Percentiles rank a stretch among this genome's conserved stretches.
Conservation (phyloP, 2,113 vertebrate species). For the Lepus americanus region DNA sequence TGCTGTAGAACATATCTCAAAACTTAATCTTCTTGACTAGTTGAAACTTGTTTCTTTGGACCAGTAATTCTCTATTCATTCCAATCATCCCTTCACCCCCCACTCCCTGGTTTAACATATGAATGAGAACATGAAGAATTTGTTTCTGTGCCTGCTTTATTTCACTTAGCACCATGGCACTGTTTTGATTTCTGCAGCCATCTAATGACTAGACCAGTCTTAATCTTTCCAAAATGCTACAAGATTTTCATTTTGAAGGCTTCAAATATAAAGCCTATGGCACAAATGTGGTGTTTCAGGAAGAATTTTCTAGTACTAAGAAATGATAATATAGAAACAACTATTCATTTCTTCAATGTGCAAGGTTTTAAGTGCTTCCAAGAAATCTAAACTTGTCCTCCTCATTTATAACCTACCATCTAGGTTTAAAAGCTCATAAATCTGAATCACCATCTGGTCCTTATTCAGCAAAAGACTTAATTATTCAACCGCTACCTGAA, state of each 20-base stretch:
- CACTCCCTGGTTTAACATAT: too few species aligned
- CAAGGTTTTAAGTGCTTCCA: slow-evolving; percentile 63
- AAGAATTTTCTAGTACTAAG: not conserved
- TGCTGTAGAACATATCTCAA: not conserved
- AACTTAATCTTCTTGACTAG: not conserved
- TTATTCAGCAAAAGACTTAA: slow-evolving; percentile 29
- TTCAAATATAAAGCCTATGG: not conserved
- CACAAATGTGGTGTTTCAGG: not conserved
- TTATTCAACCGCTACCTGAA: slow-evolving; percentile 57
- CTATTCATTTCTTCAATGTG: not conserved
- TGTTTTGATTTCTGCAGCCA: not conserved
- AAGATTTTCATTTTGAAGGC: not conserved
- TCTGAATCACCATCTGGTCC: slow-evolving; percentile 52
- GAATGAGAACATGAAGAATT: not conserved
- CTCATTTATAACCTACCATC: slow-evolving; percentile 7
- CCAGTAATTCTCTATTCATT: not conserved
- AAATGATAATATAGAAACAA: slow-evolving; percentile 7
- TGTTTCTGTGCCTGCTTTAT: not conserved
- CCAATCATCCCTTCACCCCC: not conserved
- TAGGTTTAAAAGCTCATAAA: slow-evolving; percentile 51
- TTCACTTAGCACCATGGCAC: not conserved
- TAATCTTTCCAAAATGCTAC: not conserved
- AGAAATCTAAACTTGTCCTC: slow-evolving; percentile 62
- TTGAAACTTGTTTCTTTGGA: not conserved
- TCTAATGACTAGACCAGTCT: not conserved